A percentile compares a stretch with the other conserved stretches of the same genome.
Evolutionary conservation across 2,113 vertebrate genomes (phyloP).

Genomic region (Onychostoma macrolepis): DNA sequence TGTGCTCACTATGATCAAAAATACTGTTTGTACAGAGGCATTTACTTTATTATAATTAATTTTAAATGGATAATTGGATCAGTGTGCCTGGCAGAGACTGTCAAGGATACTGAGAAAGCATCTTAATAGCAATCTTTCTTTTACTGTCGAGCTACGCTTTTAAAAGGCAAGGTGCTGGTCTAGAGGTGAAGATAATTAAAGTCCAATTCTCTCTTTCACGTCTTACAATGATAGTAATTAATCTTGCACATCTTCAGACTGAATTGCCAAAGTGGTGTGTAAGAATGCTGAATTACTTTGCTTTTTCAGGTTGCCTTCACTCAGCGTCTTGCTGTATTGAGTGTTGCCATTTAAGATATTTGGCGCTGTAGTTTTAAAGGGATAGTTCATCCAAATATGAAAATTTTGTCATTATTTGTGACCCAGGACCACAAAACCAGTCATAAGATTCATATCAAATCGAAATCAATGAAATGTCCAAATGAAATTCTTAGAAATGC

Average conservation of each 20-base stretch:
- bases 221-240: slow-evolving; percentile 74
- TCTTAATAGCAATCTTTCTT: slow-evolving; percentile 73
- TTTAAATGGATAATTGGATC: slow-evolving; percentile 77
- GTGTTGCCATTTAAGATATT: neutral
- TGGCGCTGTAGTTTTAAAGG: neutral
- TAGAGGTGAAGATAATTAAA: slow-evolving; percentile 79
- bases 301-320: slow-evolving; percentile 52
- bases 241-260: slow-evolving; percentile 71
- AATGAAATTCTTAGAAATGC: too few species aligned
- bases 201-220: slow-evolving; percentile 73
- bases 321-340: neutral
- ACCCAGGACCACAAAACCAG: too few species aligned
- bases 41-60: slow-evolving; percentile 73
- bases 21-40: slow-evolving; percentile 68
- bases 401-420: neutral
- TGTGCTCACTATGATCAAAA: slow-evolving; percentile 64
- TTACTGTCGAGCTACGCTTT: slow-evolving; percentile 72
- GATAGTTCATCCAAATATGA: neutral
- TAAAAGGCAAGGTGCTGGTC: slow-evolving; percentile 75
- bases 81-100: slow-evolving; percentile 76
- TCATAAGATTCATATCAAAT: too few species aligned
- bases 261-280: slow-evolving; percentile 68
- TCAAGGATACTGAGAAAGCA: slow-evolving; percentile 78
- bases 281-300: slow-evolving; percentile 66
- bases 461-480: too few species aligned